Base-by-base conservation (phyloP, 1,140 invertebrate species). In the Maniola jurtina region DNA sequence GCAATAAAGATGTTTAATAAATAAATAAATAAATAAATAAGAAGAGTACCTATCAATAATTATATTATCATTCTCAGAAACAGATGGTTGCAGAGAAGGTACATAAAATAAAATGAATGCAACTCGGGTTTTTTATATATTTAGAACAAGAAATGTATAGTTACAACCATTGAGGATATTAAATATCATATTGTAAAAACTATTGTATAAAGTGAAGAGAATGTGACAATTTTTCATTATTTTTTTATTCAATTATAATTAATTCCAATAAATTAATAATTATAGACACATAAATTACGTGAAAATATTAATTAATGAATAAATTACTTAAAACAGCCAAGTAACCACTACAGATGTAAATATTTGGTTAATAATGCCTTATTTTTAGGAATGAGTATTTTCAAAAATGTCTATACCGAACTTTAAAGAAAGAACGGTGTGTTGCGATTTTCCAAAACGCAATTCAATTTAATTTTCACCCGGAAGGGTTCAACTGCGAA, bases 141-240 rank as follows among this genome's bases (percentile, higher is more conserved):
- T 91, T 92, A 92, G 91, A 92, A 92, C 91, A 91, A 91, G 91
- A 92, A 92, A 92, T 92, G 91, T 92, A 92, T 91, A 91, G 88
- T 91, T 91, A 92, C 91, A 92, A 92, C 91, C 91, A 91, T 92
- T 87, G 91, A 92, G 90, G 89, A 91, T 92, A 91, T 92, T 91
- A 91, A 89, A 92, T 92, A 92, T 92, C 89, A 88, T 91, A 91
- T 91, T 89, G 84, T 92, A 91, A 90, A 90, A 91, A 90, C 91
- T 92, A 92, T 92, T 91, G 89, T 92, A 91, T 88, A 91, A 90
- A 90, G 89, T 90, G 89, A 90, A 88, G 88, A 90, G 80, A 89
- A 90, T 91, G 89, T 90, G 90, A 91, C 89, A 89, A 74, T 83
- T 87, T 85, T 86, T 77, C 72, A 70, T 77, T 77, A 78, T 82